phyloP scores from a whole-genome alignment of 1,140 invertebrate genomes.

The Aphidius gifuensis region DNA sequence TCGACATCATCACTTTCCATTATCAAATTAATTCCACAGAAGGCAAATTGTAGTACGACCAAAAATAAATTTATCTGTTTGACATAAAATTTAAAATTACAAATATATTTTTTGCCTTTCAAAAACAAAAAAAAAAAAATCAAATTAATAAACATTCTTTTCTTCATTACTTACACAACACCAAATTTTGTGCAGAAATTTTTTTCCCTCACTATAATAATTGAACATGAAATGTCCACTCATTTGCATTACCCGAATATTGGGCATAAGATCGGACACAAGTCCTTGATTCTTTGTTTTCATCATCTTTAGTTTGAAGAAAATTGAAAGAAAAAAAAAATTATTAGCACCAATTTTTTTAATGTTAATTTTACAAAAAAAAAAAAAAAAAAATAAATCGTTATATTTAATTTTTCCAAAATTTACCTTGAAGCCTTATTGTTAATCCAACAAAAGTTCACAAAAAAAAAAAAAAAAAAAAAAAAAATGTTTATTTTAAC shows the following conservation, averaged over 20 bases:
- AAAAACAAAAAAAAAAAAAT: too few species aligned
- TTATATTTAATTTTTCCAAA: not conserved
- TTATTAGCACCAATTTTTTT: not conserved
- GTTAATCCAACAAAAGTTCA: too few species aligned
- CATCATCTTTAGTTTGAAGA: constrained; percentile 54
- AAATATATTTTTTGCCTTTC: not conserved
- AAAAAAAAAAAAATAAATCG: constrained; percentile 12
- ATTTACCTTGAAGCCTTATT: constrained; percentile 13
- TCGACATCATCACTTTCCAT: constrained; percentile 73
- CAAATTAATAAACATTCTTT: not conserved
- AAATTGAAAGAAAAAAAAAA: not conserved
- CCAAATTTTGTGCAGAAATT: constrained; percentile 46
- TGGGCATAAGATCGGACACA: constrained; percentile 77
- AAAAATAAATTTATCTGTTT: constrained; percentile 59
- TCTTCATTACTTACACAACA: constrained; percentile 43
- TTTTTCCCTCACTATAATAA: constrained; percentile 61
- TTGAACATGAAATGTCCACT: constrained; percentile 76
- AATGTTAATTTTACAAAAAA: not conserved
- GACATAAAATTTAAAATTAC: constrained; percentile 14
- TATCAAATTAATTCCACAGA: constrained; percentile 66
- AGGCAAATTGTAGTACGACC: constrained; percentile 63
- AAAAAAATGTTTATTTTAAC: too few species aligned
- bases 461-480: too few species aligned
- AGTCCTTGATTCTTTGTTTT: constrained; percentile 64
- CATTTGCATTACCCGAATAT: constrained; percentile 73